Conservation (phyloP, 2,888 invertebrate genomes). For the Lacanobia oleracea region DNA sequence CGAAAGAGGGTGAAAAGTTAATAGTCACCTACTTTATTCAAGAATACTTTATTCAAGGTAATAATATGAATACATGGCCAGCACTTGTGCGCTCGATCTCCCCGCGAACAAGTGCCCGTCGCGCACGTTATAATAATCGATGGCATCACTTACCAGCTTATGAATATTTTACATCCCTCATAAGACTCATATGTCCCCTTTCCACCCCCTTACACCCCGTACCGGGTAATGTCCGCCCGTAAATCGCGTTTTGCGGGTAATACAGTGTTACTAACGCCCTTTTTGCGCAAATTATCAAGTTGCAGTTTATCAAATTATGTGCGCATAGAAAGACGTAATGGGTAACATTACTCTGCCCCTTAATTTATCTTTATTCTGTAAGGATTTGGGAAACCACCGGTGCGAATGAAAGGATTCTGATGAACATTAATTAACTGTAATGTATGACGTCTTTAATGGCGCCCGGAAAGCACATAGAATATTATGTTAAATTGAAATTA, state of each 20-base stretch:
- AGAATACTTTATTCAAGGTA: constrained; percentile 46
- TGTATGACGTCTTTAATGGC: constrained; percentile 17
- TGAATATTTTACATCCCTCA: constrained; percentile 79
- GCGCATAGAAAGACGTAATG: constrained; percentile 47
- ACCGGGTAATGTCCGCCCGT: constrained; percentile 70
- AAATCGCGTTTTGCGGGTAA: constrained; percentile 65
- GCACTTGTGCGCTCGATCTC: constrained; percentile 62
- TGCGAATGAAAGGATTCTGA: constrained; percentile 40
- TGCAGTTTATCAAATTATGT: constrained; percentile 56
- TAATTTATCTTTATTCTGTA: constrained; percentile 5
- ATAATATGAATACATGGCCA: constrained; percentile 54
- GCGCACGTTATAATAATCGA: constrained; percentile 80
- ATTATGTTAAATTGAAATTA: constrained; percentile 16
- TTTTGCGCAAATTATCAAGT: constrained; percentile 51
- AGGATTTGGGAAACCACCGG: constrained; percentile 18
- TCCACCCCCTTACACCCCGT: constrained; percentile 32
- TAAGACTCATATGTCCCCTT: constrained; percentile 63
- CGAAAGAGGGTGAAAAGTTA: constrained; percentile 42
- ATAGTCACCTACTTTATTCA: constrained; percentile 43
- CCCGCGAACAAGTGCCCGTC: constrained; percentile 66
- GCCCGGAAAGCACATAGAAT: constrained; percentile 10
- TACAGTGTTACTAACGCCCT: constrained; percentile 51
- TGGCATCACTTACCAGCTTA: constrained; percentile 79
- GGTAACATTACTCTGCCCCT: constrained; percentile 27
- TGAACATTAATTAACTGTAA: constrained; percentile 56